Evolutionary conservation across 2,888 invertebrate genomes (phyloP), one percentile per base, ranked within the genome.

Genomic region (Scaptomyza parva): DNA sequence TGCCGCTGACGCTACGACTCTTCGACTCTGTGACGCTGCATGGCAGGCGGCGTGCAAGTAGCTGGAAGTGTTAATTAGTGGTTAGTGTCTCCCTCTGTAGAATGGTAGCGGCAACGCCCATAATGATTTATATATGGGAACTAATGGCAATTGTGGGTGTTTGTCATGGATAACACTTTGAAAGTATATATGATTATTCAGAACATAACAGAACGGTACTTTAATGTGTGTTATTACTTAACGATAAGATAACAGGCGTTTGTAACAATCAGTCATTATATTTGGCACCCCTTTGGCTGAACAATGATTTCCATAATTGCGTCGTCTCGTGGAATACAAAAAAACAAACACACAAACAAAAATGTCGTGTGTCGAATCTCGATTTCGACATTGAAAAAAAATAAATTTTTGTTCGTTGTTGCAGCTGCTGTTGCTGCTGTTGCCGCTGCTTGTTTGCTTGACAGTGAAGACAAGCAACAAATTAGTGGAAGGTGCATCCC

Each of bases 41-140:
- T 64, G 72, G 86, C 82, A 80, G 86, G 86, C 88, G 86, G 86
- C 88, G 86, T 87, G 83, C 73, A 78, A 71, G 76, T 71, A 81
- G 70, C 71, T 88, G 87, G 76, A 84, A 84, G 88, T 88, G 84
- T 84, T 84, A 84, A 84, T 88, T 84, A 84, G 87, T 73, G 86
- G 88, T 86, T 86, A 68, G 61, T 59, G 65, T 71, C 66, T 67
- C 35, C 57, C 52, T 59, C 39, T 39, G 14, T 63, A 54, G 43
- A 64, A 20, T 14, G 28, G 43, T n/a, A 14, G 37, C 17, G 6
- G 20, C 28, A 41, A 43, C 28, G 17, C 43, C 28, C 40, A 24
- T 52, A 51, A 58, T 64, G 71, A 54, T 58, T 72, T 76, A 59
- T 72, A 58, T 59, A 63, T 52, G 71, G 53, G 50, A 71, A 58